These are phyloP conservation scores for Brachynemurus nebulosus DNA, from an alignment of 2,888 invertebrate genomes.

Conservation along the genomic window DNA sequence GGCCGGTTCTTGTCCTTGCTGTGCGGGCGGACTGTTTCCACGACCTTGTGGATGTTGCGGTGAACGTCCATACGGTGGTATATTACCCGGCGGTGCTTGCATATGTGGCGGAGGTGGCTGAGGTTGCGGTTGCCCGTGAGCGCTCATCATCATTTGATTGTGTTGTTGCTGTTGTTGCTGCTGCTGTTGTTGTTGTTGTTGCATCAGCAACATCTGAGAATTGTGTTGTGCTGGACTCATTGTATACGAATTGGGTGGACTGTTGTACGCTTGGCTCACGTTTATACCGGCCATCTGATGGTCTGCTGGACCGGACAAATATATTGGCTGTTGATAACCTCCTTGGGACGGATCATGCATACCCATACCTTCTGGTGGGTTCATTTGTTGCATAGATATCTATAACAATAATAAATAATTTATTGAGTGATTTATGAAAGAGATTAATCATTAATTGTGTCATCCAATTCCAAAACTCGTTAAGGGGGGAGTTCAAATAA, in stretches of 20 bases:
- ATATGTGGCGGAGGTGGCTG: slow-evolving; percentile 30
- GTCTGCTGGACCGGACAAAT: slow-evolving; percentile 36
- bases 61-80: slow-evolving; percentile 34
- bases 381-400: slow-evolving; percentile 25
- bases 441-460: too few species aligned
- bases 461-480: too few species aligned
- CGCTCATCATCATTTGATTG: slow-evolving; percentile 33
- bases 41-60: slow-evolving; percentile 41
- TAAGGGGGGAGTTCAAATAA: too few species aligned
- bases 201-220: slow-evolving; percentile 26
- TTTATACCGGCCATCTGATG: slow-evolving; percentile 25
- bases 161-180: slow-evolving; percentile 24
- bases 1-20: slow-evolving; percentile 38
- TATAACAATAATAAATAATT: slow-evolving; percentile 5
- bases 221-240: slow-evolving; percentile 25
- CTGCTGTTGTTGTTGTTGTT: slow-evolving; percentile 21
- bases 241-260: slow-evolving; percentile 24
- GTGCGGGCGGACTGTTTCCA: slow-evolving; percentile 42
- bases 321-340: slow-evolving; percentile 56
- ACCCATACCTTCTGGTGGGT: slow-evolving; percentile 27
- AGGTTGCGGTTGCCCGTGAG: slow-evolving; percentile 27
- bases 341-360: slow-evolving; percentile 32
- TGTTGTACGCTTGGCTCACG: slow-evolving; percentile 30
- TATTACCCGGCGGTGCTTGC: slow-evolving; percentile 29
- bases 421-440: background rate